Evolutionary conservation across 2,113 vertebrate species (phyloP).

Genomic region (Panthera tigris): DNA sequence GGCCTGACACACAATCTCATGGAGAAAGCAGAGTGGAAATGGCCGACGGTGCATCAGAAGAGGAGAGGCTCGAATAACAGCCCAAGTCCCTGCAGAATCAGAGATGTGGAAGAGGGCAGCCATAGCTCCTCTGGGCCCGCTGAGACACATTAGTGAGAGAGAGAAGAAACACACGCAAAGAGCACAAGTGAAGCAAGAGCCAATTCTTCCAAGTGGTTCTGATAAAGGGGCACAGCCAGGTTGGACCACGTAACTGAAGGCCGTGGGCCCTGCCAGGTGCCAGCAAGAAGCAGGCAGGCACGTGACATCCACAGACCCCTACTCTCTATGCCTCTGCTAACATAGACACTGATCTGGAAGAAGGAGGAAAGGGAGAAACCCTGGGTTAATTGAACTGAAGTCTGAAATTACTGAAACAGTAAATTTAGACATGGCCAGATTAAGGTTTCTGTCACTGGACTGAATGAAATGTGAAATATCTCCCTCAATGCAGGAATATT

Average conservation of each 20-base stretch:
- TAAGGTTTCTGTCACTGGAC: neutral
- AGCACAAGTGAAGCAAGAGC: neutral
- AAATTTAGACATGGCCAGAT: neutral
- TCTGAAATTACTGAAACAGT: neutral
- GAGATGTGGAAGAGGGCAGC: neutral
- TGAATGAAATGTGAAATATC: neutral
- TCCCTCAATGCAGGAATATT: neutral
- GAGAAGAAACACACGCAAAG: neutral
- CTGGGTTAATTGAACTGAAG: neutral
- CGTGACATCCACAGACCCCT: neutral
- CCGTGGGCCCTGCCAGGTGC: fast-evolving
- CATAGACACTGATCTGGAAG: neutral
- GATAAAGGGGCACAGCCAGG: neutral
- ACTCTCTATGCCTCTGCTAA: neutral
- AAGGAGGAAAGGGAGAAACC: neutral
- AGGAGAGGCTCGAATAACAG: neutral
- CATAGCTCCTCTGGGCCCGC: fast-evolving
- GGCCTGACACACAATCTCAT: neutral
- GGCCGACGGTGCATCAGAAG: too few relatives aligned
- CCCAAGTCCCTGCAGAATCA: neutral
- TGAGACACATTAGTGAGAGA: neutral
- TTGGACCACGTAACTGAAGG: neutral
- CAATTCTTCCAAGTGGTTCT: neutral
- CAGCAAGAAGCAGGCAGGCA: neutral
- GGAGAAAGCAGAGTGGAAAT: neutral